Evolutionary conservation across 1,140 invertebrate species (phyloP).

Genomic region (Schlechtendalia chinensis): DNA sequence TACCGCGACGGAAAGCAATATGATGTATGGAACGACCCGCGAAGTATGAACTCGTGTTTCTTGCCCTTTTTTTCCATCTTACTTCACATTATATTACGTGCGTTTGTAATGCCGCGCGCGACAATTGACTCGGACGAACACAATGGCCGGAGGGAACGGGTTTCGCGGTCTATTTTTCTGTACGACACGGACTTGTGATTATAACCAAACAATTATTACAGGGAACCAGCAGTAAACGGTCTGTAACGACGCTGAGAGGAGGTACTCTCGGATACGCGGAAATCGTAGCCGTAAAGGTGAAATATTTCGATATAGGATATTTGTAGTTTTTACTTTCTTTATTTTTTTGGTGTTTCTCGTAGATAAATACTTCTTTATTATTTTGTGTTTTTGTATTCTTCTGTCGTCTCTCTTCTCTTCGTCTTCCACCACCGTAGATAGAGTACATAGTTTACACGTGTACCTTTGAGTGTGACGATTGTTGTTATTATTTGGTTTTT

Average conservation of each 20-base stretch:
- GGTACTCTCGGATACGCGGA: slow-evolving; percentile 86
- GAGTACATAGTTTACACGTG: too few species aligned
- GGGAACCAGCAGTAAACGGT: slow-evolving; percentile 80
- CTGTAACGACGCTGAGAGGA: slow-evolving; percentile 82
- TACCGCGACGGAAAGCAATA: slow-evolving; percentile 15
- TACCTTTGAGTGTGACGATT: neutral
- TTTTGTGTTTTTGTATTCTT: neutral
- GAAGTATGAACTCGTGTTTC: neutral
- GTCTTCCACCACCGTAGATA: neutral
- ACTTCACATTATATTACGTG: too few species aligned
- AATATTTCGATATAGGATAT: slow-evolving; percentile 23
- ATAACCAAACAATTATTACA: slow-evolving; percentile 53
- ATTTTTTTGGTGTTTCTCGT: slow-evolving; percentile 27
- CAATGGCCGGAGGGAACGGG: too few species aligned
- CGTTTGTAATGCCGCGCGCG: too few species aligned
- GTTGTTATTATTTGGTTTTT: neutral
- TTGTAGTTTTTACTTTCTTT: neutral
- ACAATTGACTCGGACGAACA: too few species aligned
- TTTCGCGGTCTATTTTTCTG: too few species aligned
- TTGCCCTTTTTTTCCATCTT: slow-evolving; percentile 31
- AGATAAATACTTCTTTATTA: neutral
- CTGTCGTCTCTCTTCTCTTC: neutral
- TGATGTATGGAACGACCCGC: neutral
- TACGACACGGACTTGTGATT: too few species aligned
- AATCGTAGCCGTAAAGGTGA: slow-evolving; percentile 93